Base-by-base conservation (phyloP, 2,113 vertebrate species). In the Nyctereutes procyonoides region DNA sequence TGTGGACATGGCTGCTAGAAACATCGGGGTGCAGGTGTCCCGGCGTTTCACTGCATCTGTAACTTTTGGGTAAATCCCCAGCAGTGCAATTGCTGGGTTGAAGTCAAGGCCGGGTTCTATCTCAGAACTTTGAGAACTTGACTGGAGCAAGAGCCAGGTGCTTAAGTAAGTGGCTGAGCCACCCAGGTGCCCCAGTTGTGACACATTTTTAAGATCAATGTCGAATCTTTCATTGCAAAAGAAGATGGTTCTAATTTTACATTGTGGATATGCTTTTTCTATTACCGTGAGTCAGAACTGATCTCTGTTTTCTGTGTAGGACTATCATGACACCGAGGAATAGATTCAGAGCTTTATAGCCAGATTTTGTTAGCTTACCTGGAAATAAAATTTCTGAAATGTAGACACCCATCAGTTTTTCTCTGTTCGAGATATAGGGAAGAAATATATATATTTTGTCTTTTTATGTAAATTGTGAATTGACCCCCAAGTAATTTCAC, bases 131-230 rank as follows among this genome's bases (percentile, higher is more conserved):
- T 35, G 67, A 69, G 67, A 35, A n/a, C 67, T 69, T 69, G 67
- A 69, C 3, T 32, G 9, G 32, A 69, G 32, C 67, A 69, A n/a
- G 67, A 17, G n/a, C n/a, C 19, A 3, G 32, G n/a, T 32, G n/a
- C 32, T 69, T 69, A 19, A 69, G 67, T 69, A 19, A 69, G 67
- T 69, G 67, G 19, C 32, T 35, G 32, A 35, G 32, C 67, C 67
- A 69, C 32, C 67, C 16, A 69, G 67, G 67, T 69, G 32, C 16
- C 32, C 67, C 32, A 69, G 4, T 69, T n/a, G 30, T 91, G 38
- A 74, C 89, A 32, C 6, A 8, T 77, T 84, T 95, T 73, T 97
- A 91, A 94, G 88, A 35, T 35, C 88, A 30, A 28, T 89, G 19
- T 86, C 55, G 80, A 22, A 62, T 71, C 71, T 93, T 84, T 74